Base-by-base conservation (phyloP, 1,140 invertebrate species). In the Drosophila pseudoananassae region DNA sequence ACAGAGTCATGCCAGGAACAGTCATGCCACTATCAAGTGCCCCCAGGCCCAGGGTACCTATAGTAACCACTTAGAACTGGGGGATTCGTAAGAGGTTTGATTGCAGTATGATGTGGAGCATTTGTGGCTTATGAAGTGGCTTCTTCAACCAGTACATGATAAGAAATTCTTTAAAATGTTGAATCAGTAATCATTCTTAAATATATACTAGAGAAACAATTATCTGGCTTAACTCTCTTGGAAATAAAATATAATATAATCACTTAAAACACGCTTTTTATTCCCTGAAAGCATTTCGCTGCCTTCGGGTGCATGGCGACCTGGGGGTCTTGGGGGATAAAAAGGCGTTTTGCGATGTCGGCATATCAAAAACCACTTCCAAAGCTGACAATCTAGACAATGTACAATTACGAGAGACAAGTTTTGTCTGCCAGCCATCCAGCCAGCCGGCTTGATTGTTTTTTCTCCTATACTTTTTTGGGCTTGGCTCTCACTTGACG, bases 381-480 rank as follows among this genome's bases (percentile, higher is more conserved):
- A 63, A 56, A 66, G 64, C 64, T 78, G 74, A 87, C 65, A 85
- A 72, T 72, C 54, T 63, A 59, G 61, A 85, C 82, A 85, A 87
- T 87, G 69, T 70, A 77, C 82, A 85, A 85, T 88, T 87, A 85
- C 54, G 61, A 81, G 78, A 65, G 77, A 85, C 81, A 85, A 82
- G 77, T 84, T 87, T 82, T 64, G 36, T 47, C 29, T 56, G 46
- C 33, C 33, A 36, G 31, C 8, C 31, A 27, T 5, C 25, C 25
- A 10, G 33, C 33, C 33, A 36, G 33, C 33, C 33, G 12, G 31
- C 38, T 40, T 40, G 38, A 40, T 40, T 40, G 43, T 57, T 56
- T 63, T 55, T 53, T 23, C 20, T 17, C 9, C 14, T 25, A 17
- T 53, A 43, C 10, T 43, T 55, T 29, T 66, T 78, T 78, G 76